These are phyloP conservation scores for Lepidurus apus DNA, from an alignment of 1,140 invertebrate species.

Conservation along the genomic window DNA sequence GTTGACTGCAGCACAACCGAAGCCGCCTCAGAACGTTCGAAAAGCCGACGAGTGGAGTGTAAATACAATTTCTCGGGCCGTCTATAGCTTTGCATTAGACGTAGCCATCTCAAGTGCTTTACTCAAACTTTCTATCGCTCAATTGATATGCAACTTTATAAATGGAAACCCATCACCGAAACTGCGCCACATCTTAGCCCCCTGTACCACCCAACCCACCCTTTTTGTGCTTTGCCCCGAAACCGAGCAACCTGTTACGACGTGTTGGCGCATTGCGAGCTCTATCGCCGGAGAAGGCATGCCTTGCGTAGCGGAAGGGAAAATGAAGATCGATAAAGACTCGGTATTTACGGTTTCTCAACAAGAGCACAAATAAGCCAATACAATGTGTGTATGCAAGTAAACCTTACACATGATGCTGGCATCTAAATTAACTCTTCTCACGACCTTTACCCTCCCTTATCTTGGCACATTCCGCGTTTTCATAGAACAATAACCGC, in stretches of 20 bases:
- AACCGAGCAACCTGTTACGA: constrained; percentile 14
- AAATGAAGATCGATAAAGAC: background rate
- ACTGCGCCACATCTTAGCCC: background rate
- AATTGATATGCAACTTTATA: constrained; percentile 12
- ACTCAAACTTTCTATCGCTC: background rate
- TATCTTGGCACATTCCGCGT: too few relatives aligned
- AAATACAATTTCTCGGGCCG: background rate
- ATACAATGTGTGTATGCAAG: background rate
- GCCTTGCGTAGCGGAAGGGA: background rate
- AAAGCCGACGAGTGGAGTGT: background rate
- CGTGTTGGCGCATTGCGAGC: constrained; percentile 11
- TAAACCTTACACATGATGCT: background rate
- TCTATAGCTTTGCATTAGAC: background rate
- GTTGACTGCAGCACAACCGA: background rate
- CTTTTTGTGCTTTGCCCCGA: background rate
- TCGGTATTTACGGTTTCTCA: background rate
- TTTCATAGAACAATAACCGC: too few relatives aligned
- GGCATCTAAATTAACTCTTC: background rate
- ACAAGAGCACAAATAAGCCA: background rate
- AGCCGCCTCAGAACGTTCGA: background rate
- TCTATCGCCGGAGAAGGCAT: background rate
- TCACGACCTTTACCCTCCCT: too few relatives aligned
- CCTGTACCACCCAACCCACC: too few relatives aligned
- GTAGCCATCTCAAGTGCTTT: constrained; percentile 6
- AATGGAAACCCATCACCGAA: background rate